phyloP scores from a whole-genome alignment of 2,888 invertebrate species.

The Leptothorax acervorum region DNA sequence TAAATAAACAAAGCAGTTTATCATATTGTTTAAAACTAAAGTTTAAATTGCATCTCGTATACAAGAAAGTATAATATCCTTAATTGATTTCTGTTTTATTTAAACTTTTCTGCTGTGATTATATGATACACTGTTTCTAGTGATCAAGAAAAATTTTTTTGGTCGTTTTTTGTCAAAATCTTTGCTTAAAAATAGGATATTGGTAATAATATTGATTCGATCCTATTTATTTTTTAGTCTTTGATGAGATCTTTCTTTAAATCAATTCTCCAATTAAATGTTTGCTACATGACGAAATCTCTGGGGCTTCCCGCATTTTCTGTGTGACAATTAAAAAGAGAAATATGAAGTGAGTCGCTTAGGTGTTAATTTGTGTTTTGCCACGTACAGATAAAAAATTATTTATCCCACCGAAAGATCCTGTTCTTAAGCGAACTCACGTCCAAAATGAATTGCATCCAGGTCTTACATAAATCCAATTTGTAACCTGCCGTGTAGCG shows the following conservation, averaged over 20 bases:
- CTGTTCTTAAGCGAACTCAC: constrained; percentile 19
- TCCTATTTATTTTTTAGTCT: background rate
- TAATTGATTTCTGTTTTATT: background rate
- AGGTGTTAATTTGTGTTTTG: background rate
- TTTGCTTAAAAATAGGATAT: background rate
- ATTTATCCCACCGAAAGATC: constrained; percentile 39
- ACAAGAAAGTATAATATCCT: background rate
- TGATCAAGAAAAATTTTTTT: constrained; percentile 21
- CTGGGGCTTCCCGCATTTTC: background rate
- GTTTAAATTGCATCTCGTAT: background rate
- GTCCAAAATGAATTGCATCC: constrained; percentile 31
- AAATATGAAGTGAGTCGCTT: background rate
- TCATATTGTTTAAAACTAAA: constrained; percentile 15
- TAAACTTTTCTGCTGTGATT: background rate
- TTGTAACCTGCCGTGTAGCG: constrained; percentile 15
- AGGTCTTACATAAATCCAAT: constrained; percentile 44
- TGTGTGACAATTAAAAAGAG: background rate
- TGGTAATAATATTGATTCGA: background rate
- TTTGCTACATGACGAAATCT: background rate
- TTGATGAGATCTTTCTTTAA: background rate
- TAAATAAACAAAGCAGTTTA: background rate
- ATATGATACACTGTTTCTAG: constrained; percentile 10
- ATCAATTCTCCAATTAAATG: background rate
- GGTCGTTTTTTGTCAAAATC: background rate
- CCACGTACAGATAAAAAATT: constrained; percentile 26